phyloP scores from a whole-genome alignment of 2,113 vertebrate genomes.

The Megalops atlanticus region DNA sequence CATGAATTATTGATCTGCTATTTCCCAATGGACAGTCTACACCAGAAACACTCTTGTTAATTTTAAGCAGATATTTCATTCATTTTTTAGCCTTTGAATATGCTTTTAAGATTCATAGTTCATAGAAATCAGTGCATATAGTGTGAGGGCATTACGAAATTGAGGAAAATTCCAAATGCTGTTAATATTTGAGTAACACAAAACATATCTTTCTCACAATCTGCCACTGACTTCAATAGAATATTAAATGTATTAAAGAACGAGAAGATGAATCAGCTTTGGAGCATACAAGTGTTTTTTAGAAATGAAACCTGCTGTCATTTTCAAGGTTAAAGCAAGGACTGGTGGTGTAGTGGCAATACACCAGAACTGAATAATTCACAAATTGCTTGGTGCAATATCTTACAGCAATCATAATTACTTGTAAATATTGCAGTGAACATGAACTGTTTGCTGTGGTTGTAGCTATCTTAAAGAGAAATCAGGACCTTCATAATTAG shows the following conservation, averaged over 20 bases:
- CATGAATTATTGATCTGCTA: conserved; percentile 5
- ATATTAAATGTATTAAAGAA: background rate
- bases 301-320: background rate
- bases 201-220: background rate
- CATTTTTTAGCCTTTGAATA: background rate
- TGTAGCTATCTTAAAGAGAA: background rate
- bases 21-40: background rate
- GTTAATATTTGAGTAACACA: background rate
- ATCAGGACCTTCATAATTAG: background rate
- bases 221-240: background rate
- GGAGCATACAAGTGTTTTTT: background rate
- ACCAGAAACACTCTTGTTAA: background rate
- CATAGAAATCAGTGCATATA: background rate
- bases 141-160: background rate
- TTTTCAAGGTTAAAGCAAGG: background rate
- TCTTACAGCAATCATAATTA: background rate
- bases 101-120: background rate
- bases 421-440: background rate
- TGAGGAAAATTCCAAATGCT: background rate
- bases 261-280: background rate
- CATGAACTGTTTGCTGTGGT: background rate
- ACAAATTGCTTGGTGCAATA: background rate
- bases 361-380: background rate
- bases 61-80: background rate
- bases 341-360: background rate